phyloP scores from a whole-genome alignment of 64 coral and sea anemone genomes.

The Montipora efflorescens region DNA sequence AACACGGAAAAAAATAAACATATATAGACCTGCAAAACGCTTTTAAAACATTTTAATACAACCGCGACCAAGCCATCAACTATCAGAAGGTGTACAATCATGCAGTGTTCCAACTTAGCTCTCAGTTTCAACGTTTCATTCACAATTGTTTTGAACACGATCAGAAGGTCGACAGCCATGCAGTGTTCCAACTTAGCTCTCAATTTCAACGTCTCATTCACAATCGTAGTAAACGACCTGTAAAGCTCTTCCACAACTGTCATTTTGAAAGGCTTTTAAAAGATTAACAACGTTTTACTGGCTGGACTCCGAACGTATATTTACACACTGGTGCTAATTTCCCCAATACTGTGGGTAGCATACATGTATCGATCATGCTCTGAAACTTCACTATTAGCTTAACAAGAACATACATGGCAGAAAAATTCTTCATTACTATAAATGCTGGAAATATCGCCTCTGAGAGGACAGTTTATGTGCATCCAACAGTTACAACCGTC shows the following conservation, averaged over 20 bases:
- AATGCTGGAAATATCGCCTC: slow-evolving; percentile 33
- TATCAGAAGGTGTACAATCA: background rate
- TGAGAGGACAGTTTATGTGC: slow-evolving; percentile 59
- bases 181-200: too few species aligned
- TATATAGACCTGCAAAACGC: background rate
- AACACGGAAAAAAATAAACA: background rate
- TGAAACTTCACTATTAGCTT: too few species aligned
- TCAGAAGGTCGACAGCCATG: too few species aligned
- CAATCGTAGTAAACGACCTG: background rate
- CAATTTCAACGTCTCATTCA: background rate
- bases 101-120: background rate
- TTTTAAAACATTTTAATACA: background rate
- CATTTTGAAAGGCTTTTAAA: background rate
- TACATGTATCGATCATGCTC: background rate
- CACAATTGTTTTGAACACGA: background rate
- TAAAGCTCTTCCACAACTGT: slow-evolving; percentile 2
- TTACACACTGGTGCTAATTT: too few species aligned
- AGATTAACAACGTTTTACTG: background rate
- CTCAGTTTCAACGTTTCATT: background rate
- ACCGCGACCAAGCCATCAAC: too few species aligned
- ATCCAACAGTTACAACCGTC: slow-evolving; percentile 21
- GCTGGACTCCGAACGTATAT: background rate
- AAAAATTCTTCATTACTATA: slow-evolving; percentile 41
- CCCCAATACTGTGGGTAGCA: background rate
- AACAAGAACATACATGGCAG: slow-evolving; percentile 13